Evolutionary conservation across 2,113 vertebrate species (phyloP).

Genomic region (Gadus chalcogrammus): DNA sequence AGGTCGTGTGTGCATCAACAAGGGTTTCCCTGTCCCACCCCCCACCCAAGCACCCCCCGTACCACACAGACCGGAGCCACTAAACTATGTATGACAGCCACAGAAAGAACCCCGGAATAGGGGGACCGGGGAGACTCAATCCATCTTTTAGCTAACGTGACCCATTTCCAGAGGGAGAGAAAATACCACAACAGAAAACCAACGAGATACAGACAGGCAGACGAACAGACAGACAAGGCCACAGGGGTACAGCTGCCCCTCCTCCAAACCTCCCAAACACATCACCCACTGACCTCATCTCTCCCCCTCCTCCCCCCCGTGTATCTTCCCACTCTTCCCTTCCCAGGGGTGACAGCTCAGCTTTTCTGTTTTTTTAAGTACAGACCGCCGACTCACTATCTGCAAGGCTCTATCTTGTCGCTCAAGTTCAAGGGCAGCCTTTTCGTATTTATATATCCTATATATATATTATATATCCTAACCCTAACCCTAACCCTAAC

Average conservation of each 20-base stretch:
- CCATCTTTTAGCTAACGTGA: slow-evolving; percentile 26
- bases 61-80: slow-evolving; percentile 25
- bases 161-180: slow-evolving; percentile 28
- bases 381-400: too few relatives aligned
- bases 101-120: slow-evolving; percentile 38
- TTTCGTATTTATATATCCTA: background rate
- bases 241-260: slow-evolving; percentile 41
- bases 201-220: slow-evolving; percentile 23
- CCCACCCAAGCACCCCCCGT: slow-evolving; percentile 14
- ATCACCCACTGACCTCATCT: slow-evolving; percentile 8
- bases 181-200: background rate
- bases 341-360: background rate
- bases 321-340: slow-evolving; percentile 3
- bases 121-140: slow-evolving; percentile 45
- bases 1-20: slow-evolving; percentile 52
- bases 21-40: slow-evolving; percentile 51
- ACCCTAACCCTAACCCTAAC: too few relatives aligned
- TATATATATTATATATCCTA: too few relatives aligned
- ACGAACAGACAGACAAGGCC: slow-evolving; percentile 18
- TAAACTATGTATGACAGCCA: slow-evolving; percentile 54
- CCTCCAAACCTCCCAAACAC: slow-evolving; percentile 13
- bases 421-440: background rate
- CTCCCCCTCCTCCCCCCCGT: slow-evolving; percentile 13
- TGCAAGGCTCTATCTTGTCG: too few relatives aligned
- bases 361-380: background rate